Evolutionary conservation across 53 echinoderm and acorn worm species (phyloP).

Genomic region (Crossaster papposus): DNA sequence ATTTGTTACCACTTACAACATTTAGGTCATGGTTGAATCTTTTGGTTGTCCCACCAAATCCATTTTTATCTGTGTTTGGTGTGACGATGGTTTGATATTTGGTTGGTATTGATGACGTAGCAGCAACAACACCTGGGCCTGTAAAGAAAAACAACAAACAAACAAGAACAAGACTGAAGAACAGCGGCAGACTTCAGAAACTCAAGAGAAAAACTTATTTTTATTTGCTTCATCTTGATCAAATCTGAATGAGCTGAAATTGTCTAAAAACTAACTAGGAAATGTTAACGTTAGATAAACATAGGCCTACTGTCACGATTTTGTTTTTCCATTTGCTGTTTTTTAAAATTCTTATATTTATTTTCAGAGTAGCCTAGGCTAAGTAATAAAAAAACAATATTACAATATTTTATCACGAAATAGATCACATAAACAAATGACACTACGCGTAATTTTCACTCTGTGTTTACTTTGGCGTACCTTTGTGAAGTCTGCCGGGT

Average conservation of each 20-base stretch:
- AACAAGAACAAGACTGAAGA: not conserved
- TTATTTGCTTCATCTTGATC: too few species aligned
- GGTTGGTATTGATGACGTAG: slow-evolving; percentile 93
- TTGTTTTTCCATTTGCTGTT: too few species aligned
- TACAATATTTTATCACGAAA: slow-evolving; percentile 37
- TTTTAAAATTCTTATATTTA: not conserved
- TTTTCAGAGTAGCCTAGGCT: not conserved
- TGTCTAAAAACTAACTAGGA: too few species aligned
- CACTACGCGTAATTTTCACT: too few species aligned
- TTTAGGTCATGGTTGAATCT: slow-evolving; percentile 80
- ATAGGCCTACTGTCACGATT: too few species aligned
- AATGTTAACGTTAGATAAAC: too few species aligned
- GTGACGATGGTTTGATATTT: slow-evolving; percentile 97
- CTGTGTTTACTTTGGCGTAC: slow-evolving; percentile 36
- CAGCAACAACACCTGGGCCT: slow-evolving; percentile 88
- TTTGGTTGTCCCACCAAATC: slow-evolving; percentile 84
- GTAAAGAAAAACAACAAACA: not conserved
- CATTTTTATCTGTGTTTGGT: slow-evolving; percentile 83
- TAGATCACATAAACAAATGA: not conserved
- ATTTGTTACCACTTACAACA: slow-evolving; percentile 66
- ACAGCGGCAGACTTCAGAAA: not conserved
- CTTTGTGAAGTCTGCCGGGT: slow-evolving; percentile 88
- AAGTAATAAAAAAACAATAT: too few species aligned
- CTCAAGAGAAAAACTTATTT: not conserved
- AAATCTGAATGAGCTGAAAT: too few species aligned